Percentiles rank a stretch among this genome's conserved stretches.
Conservation (phyloP, 2,888 invertebrate genomes). For the Ceraclea dissimilis region DNA sequence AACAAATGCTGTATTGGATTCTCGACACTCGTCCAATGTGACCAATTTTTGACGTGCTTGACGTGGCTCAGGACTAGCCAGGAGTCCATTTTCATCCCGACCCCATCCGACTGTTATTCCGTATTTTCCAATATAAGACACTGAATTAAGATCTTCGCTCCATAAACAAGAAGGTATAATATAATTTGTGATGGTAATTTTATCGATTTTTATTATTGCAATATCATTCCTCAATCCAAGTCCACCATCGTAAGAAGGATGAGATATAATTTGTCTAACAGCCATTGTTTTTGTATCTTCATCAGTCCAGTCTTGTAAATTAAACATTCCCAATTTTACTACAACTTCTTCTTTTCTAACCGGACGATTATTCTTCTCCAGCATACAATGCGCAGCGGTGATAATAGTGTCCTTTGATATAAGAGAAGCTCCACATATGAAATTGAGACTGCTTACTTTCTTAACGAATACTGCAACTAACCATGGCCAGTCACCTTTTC, state of each 20-base stretch:
- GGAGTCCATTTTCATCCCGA: slow-evolving; percentile 34
- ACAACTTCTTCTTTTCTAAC: slow-evolving; percentile 26
- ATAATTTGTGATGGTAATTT: slow-evolving; percentile 5
- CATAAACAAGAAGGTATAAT: slow-evolving; percentile 14
- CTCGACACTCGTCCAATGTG: slow-evolving; percentile 43
- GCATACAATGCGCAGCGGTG: slow-evolving; percentile 22
- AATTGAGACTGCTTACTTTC: slow-evolving; percentile 29
- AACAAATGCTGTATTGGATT: slow-evolving; percentile 36
- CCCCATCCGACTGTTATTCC: slow-evolving; percentile 53
- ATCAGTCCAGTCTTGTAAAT: slow-evolving; percentile 26
- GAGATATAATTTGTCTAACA: slow-evolving; percentile 26
- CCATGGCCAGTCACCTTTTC: slow-evolving; percentile 37
- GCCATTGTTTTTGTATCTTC: slow-evolving; percentile 24
- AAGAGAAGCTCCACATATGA: slow-evolving; percentile 35
- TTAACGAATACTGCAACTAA: slow-evolving; percentile 33
- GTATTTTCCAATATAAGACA: slow-evolving; percentile 4
- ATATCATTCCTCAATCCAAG: slow-evolving; percentile 28
- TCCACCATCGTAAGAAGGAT: slow-evolving; percentile 25
- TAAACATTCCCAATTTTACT: slow-evolving; percentile 27
- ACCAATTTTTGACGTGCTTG: slow-evolving; percentile 40
- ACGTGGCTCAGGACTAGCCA: slow-evolving; percentile 33
- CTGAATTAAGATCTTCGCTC: slow-evolving; percentile 5
- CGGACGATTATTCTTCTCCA: slow-evolving; percentile 19
- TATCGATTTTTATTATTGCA: slow-evolving; percentile 28
- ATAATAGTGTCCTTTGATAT: slow-evolving; percentile 33